Base-by-base conservation (phyloP, 2,888 invertebrate genomes). In the Gryllus longicercus region DNA sequence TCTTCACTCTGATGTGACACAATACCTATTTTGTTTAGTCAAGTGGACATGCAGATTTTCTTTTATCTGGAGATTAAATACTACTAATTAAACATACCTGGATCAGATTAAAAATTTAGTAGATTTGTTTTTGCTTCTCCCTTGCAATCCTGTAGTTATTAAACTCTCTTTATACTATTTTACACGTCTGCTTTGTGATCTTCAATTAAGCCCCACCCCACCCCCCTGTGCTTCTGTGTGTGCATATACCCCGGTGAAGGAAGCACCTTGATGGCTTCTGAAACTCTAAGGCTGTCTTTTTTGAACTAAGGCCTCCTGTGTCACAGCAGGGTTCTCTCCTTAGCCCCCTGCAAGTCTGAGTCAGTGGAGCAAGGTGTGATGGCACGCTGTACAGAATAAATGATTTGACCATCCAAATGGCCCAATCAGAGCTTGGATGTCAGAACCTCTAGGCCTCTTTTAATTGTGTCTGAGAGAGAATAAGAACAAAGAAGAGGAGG, bases 1-100 rank as follows among this genome's bases (percentile, higher is more conserved):
- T 63, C n/a, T n/a, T 63, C 63, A 63, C 63, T 63, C 63, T 63
- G 63, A 63, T 63, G 63, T 63, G 63, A 63, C 63, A 63, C 63
- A 63, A 14, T 63, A 18, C 63, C 63, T 63, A 63, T 1, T 63
- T 63, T n/a, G n/a, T 63, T 63, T 63, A 63, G 63, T 63, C 14
- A 63, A 63, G n/a, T 63, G 63, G 16, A 18, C 63, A 63, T 63
- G 63, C 63, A 63, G n/a, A n/a, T 63, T 18, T 63, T 63, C n/a
- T 63, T n/a, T 63, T 63, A n/a, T 63, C n/a, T n/a, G n/a, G 14
- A 63, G n/a, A 63, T 18, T 63, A 18, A 63, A 63, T 18, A 63
- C 63, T 63, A 63, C 63, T 63, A 38, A 38, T 38, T 38, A 63
- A 63, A 63, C 16, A 18, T 63, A 18, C 63, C 11, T 63, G 63